Evolutionary conservation across 92 coral and sea anemone genomes (phyloP).

Genomic region (Zoanthus sansibaricus): DNA sequence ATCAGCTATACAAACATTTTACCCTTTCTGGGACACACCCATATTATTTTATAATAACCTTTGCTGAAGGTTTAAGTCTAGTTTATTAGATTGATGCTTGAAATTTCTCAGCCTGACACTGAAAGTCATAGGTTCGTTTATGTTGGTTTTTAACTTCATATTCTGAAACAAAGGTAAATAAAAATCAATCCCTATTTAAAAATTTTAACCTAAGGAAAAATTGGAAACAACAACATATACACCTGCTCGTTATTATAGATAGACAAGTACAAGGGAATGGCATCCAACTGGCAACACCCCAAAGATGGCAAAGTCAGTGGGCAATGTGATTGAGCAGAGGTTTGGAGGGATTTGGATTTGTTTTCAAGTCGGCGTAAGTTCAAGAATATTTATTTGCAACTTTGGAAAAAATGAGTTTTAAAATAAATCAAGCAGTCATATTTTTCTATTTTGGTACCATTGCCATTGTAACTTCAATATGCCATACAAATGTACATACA

Average conservation of each 20-base stretch:
- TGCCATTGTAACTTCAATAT: neutral
- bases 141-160: no score
- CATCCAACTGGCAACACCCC: neutral
- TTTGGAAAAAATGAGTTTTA: neutral
- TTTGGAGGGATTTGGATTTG: neutral
- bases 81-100: no score
- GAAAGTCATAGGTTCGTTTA: no score
- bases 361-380: slow-evolving; percentile 16
- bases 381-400: neutral
- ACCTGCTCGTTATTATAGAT: neutral
- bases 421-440: slow-evolving; percentile 4
- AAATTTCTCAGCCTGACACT: no score
- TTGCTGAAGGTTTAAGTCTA: no score
- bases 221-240: no score
- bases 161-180: no score
- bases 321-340: slow-evolving; percentile 1
- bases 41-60: no score
- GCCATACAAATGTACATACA: slow-evolving; percentile 13
- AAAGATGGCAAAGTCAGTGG: neutral
- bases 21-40: no score
- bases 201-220: no score
- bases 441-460: slow-evolving; percentile 10
- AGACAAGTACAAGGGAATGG: slow-evolving; percentile 1
- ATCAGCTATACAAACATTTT: no score
- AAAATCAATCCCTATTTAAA: no score